Percentiles rank a stretch among this genome's conserved stretches.
These are phyloP conservation scores for Sebastes miniatus DNA, from an alignment of 2,797 vertebrate species.

Conservation along the genomic window DNA sequence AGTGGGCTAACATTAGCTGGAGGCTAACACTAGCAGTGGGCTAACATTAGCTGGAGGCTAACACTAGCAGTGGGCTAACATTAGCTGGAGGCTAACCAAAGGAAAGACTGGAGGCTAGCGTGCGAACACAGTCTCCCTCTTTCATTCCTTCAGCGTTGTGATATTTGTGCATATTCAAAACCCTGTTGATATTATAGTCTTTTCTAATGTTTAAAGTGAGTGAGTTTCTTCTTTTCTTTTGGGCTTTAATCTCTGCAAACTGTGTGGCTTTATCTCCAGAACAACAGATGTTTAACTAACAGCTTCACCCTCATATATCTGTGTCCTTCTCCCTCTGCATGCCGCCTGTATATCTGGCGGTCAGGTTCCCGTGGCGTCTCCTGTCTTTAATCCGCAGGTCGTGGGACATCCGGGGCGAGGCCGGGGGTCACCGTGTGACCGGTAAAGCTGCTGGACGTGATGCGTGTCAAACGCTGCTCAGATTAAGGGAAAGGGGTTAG, in stretches of 20 bases:
- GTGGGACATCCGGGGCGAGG: conserved; percentile 10
- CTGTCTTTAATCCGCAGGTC: conserved; percentile 35
- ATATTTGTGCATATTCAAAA: too few species aligned
- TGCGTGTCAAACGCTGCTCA: not conserved
- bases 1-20: too few species aligned
- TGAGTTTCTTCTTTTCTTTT: not conserved
- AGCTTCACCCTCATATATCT: not conserved
- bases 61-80: too few species aligned
- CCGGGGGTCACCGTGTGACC: not conserved
- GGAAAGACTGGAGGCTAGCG: too few species aligned
- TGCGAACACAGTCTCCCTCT: too few species aligned
- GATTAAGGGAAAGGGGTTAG: conserved; percentile 62
- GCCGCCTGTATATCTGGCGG: not conserved
- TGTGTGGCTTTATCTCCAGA: not conserved
- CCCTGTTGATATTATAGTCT: not conserved
- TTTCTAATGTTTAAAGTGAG: not conserved
- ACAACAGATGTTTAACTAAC: not conserved
- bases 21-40: too few species aligned
- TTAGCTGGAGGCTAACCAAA: too few species aligned
- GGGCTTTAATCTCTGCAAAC: not conserved
- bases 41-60: too few species aligned
- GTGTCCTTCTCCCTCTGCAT: not conserved
- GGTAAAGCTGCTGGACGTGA: conserved; percentile 31
- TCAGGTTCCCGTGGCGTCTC: not conserved
- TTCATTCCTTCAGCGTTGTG: too few species aligned